These are phyloP conservation scores for Smittia sp. DNA, from an alignment of 2,888 invertebrate species.

Conservation along the genomic window DNA sequence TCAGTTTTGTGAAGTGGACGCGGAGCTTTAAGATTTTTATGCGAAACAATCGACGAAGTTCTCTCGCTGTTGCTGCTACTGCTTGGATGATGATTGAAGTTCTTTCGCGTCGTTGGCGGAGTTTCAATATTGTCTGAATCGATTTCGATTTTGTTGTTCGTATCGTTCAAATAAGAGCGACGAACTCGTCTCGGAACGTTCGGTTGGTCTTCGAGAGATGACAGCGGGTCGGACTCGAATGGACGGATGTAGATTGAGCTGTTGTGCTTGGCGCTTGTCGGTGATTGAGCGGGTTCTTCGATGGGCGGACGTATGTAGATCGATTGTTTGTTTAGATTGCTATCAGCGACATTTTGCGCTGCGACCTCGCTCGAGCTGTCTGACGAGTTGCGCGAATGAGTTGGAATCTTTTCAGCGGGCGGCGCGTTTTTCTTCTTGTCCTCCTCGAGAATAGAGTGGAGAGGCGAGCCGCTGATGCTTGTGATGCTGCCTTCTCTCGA, in stretches of 20 bases:
- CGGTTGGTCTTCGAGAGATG: conserved; percentile 4
- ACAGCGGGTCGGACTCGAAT: background rate
- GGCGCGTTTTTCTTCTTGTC: conserved; percentile 49
- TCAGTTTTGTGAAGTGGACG: conserved; percentile 46
- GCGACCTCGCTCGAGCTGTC: conserved; percentile 4
- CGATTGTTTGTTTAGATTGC: conserved; percentile 55
- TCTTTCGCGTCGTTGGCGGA: conserved; percentile 74
- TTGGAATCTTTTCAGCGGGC: background rate
- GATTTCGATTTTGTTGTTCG: conserved; percentile 71
- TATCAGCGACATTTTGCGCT: background rate
- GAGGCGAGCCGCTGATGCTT: conserved; percentile 51
- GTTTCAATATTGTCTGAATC: conserved; percentile 90
- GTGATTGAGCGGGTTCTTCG: background rate
- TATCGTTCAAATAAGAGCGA: conserved; percentile 15
- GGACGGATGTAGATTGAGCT: conserved; percentile 42
- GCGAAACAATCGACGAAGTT: conserved; percentile 53
- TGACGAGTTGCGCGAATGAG: conserved; percentile 10
- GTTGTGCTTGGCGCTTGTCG: conserved; percentile 10
- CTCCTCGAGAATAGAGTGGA: conserved; percentile 63
- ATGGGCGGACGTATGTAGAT: conserved; percentile 59
- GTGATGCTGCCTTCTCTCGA: conserved; percentile 56
- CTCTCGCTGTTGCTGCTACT: conserved; percentile 49
- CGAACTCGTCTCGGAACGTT: conserved; percentile 32
- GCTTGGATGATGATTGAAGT: conserved; percentile 62
- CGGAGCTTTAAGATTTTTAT: conserved; percentile 54